Evolutionary conservation across 2,888 invertebrate species (phyloP).

Genomic region (Dryocosmus kuriphilus): DNA sequence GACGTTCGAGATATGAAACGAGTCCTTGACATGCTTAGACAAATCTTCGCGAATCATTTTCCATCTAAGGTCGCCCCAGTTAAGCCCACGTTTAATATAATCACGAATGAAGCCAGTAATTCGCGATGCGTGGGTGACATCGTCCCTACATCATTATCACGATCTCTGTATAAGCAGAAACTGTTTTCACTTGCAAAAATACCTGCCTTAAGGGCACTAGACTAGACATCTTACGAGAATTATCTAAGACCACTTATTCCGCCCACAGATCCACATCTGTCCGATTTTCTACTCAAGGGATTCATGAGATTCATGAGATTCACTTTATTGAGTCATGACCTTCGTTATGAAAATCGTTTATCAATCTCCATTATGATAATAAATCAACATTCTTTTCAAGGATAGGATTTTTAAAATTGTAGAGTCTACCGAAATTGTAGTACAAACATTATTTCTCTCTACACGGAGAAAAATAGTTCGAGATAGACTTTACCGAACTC

Average conservation of each 20-base stretch:
- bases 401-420: not conserved
- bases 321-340: slow-evolving; percentile 37
- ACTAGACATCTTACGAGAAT: slow-evolving; percentile 28
- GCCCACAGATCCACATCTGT: slow-evolving; percentile 34
- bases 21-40: slow-evolving; percentile 55
- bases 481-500: no score
- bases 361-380: slow-evolving; percentile 10
- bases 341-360: slow-evolving; percentile 25
- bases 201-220: slow-evolving; percentile 29
- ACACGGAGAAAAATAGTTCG: no score
- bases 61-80: slow-evolving; percentile 54
- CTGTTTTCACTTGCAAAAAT: slow-evolving; percentile 39
- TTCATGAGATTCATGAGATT: slow-evolving; percentile 40
- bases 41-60: slow-evolving; percentile 48
- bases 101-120: slow-evolving; percentile 54
- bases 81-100: slow-evolving; percentile 58
- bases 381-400: not conserved
- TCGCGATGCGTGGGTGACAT: slow-evolving; percentile 53
- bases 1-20: slow-evolving; percentile 25
- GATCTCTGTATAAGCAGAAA: slow-evolving; percentile 34
- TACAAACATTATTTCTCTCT: no score
- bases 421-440: not conserved
- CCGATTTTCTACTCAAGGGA: slow-evolving; percentile 26
- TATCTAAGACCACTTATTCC: slow-evolving; percentile 35
- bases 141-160: slow-evolving; percentile 43